phyloP scores from a whole-genome alignment of 2,797 vertebrate species.

The Scleropages formosus region DNA sequence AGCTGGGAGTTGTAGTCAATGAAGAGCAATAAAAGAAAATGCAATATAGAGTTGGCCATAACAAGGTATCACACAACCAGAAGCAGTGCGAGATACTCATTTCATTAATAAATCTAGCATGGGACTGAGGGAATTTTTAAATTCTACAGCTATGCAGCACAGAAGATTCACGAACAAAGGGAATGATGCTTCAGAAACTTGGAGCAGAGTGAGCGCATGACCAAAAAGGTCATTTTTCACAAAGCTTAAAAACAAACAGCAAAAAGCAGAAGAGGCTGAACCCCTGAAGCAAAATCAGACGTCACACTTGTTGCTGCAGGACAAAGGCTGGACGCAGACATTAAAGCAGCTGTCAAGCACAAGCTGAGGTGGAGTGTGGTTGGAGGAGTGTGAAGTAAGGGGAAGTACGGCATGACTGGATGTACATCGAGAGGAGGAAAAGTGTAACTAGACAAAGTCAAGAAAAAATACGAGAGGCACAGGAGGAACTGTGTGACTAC shows the following conservation, averaged over 20 bases:
- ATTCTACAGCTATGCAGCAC: neutral
- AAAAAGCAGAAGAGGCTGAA: neutral
- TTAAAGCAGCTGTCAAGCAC: conserved; percentile 18
- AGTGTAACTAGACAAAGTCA: conserved; percentile 4
- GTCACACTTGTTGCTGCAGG: neutral
- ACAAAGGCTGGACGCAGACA: neutral
- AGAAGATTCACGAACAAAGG: neutral
- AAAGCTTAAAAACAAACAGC: neutral
- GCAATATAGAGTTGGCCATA: neutral
- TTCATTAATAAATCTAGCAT: neutral
- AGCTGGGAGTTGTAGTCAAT: neutral
- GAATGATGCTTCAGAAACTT: neutral
- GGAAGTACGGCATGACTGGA: conserved; percentile 4
- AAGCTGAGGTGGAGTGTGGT: neutral
- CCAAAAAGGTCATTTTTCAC: neutral
- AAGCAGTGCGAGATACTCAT: neutral
- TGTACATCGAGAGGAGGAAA: neutral
- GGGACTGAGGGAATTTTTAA: neutral
- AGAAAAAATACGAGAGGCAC: neutral
- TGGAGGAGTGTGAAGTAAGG: neutral
- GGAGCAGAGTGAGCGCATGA: neutral
- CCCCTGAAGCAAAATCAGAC: neutral
- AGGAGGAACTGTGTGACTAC: neutral
- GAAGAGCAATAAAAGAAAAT: neutral
- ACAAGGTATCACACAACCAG: neutral